These are phyloP conservation scores for Drosophila insularis DNA, from an alignment of 1,140 invertebrate species.

Conservation along the genomic window DNA sequence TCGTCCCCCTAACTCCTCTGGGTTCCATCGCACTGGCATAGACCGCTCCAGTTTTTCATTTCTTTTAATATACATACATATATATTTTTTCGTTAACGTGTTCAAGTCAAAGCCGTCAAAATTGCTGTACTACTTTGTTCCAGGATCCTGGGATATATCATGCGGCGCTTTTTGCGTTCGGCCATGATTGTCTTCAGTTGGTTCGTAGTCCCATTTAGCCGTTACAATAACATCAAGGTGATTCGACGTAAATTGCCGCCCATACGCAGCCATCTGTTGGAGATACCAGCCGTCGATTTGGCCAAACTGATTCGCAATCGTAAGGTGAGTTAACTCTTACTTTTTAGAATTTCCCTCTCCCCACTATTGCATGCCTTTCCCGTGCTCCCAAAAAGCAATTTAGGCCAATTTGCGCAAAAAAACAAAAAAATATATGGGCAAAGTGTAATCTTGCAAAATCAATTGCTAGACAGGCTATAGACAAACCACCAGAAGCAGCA, in stretches of 20 bases:
- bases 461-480: slow-evolving; percentile 27
- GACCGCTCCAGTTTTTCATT: slow-evolving; percentile 1
- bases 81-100: slow-evolving; percentile 31
- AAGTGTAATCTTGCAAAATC: slow-evolving; percentile 64
- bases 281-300: slow-evolving; percentile 85
- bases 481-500: slow-evolving; percentile 3
- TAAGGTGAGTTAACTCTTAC: slow-evolving; percentile 83
- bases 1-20: background rate
- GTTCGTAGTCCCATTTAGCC: slow-evolving; percentile 82
- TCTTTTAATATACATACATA: too few species aligned
- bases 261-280: slow-evolving; percentile 85
- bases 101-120: slow-evolving; percentile 70
- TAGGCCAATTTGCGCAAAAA: slow-evolving; percentile 57
- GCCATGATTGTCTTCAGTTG: slow-evolving; percentile 83
- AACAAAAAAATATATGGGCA: slow-evolving; percentile 7
- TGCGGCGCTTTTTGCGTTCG: slow-evolving; percentile 81
- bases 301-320: slow-evolving; percentile 85
- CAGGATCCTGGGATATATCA: slow-evolving; percentile 82
- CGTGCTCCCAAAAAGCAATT: slow-evolving; percentile 16
- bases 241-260: slow-evolving; percentile 84
- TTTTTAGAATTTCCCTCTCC: background rate
- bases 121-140: slow-evolving; percentile 82
- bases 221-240: slow-evolving; percentile 86
- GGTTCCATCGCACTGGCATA: too few species aligned
- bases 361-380: too few species aligned